A percentile compares a stretch with the other conserved stretches of the same genome.
phyloP scores from a whole-genome alignment of 30 jellyfish, hydroid and myxozoan genomes.

The Nemopilema nomurai region DNA sequence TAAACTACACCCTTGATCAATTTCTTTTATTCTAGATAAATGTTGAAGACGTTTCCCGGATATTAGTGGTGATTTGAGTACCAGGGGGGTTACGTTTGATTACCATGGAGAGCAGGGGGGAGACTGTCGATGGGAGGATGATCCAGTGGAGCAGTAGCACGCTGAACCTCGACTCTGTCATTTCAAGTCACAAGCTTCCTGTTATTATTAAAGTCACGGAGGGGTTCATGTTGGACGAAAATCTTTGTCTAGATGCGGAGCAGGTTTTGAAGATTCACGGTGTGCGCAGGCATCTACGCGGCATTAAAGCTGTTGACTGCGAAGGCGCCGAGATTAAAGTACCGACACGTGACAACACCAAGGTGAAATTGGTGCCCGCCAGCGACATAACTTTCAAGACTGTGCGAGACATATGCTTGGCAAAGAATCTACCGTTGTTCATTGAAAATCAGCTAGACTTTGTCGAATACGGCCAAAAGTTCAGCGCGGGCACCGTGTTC shows the following conservation, averaged over 20 bases:
- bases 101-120: no score
- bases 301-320: neutral
- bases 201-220: neutral
- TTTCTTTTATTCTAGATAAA: no score
- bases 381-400: neutral
- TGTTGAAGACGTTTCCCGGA: no score
- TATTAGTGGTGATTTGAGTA: no score
- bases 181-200: neutral
- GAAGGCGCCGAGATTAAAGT: neutral
- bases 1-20: no score
- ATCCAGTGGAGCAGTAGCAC: neutral
- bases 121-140: slow-evolving; percentile 5
- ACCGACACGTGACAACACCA: neutral
- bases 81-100: no score
- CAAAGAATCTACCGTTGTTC: neutral
- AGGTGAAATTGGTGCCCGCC: neutral
- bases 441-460: neutral
- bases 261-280: neutral
- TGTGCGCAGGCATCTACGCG: neutral
- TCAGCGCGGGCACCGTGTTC: neutral
- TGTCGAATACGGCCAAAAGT: neutral
- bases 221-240: slow-evolving; percentile 2
- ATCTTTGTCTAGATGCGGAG: neutral
- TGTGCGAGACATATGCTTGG: neutral
- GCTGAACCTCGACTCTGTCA: neutral